Percentiles rank a stretch among this genome's conserved stretches.
phyloP scores from a whole-genome alignment of 1,140 invertebrate species.

The Drosophila navojoa region DNA sequence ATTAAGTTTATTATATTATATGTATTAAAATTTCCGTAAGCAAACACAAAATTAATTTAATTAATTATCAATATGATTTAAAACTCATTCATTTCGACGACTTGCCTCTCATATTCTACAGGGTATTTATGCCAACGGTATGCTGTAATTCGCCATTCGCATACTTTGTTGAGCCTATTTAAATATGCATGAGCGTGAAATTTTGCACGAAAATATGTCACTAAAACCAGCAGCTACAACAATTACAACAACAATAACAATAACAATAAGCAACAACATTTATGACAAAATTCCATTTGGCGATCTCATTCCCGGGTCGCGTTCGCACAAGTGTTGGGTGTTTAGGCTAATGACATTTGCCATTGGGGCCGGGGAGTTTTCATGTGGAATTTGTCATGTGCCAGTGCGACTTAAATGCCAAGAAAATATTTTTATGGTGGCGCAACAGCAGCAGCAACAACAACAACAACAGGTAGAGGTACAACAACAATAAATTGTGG shows the following conservation, averaged over 20 bases:
- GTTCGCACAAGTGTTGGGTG: slow-evolving; percentile 63
- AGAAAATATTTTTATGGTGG: slow-evolving; percentile 59
- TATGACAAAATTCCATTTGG: slow-evolving; percentile 81
- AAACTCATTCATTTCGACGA: too few species aligned
- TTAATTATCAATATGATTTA: too few species aligned
- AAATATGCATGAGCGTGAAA: slow-evolving; percentile 77
- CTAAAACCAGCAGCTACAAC: slow-evolving; percentile 39
- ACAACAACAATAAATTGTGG: slow-evolving; percentile 52
- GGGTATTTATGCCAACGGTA: not conserved
- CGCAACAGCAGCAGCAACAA: not conserved
- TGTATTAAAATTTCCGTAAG: too few species aligned
- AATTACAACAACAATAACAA: slow-evolving; percentile 23
- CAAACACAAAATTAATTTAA: too few species aligned
- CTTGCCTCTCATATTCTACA: not conserved
- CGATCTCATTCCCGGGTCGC: slow-evolving; percentile 38
- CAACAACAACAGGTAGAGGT: too few species aligned
- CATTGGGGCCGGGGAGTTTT: slow-evolving; percentile 57
- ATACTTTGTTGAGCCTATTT: slow-evolving; percentile 43
- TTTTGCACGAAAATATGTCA: slow-evolving; percentile 78
- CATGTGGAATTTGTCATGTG: slow-evolving; percentile 80
- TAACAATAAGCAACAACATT: slow-evolving; percentile 44
- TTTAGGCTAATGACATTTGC: slow-evolving; percentile 75
- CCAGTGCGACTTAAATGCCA: slow-evolving; percentile 78
- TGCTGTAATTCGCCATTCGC: not conserved
- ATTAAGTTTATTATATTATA: too few species aligned